Evolutionary conservation across 2,888 invertebrate species (phyloP), one percentile per base, ranked within the genome.

Genomic region (Hirtodrosophila duncani): DNA sequence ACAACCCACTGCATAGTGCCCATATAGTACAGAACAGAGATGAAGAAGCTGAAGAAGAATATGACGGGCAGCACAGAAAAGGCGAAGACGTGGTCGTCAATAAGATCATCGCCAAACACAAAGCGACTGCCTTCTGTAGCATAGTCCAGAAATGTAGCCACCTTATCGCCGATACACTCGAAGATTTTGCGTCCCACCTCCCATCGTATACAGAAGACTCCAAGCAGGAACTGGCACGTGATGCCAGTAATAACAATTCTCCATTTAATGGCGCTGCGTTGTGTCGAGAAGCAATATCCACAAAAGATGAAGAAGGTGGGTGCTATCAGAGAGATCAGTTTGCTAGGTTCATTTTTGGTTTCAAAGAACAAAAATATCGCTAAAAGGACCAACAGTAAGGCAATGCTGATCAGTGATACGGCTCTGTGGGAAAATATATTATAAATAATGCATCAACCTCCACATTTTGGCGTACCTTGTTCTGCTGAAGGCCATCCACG

Each of bases 31-130:
- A 98, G 87, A 0, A 98, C 91, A 71, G 96, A 94, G 16, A 98
- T 94, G 63, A 94, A 88, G 88, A 97, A 95, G 81, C 96, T 94
- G 86, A 99, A 94, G 90, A 98, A 98, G 88, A 95, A 95, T 42
- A 99, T 94, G 10, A 97, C 95, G 0, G 97, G 93, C 26, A 98
- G 89, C 84, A 96, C 96, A 84, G 92, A 90, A 84, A 98, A 98
- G 0, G 96, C 97, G 83, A 98, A 97, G 9, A 93, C 91, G 49
- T 88, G 87, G 0, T 86, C 82, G 9, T 84, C 80, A 5, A 94
- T 90, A 0, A 94, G 87, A 0, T 88, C 80, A 0, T 91, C 88
- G 0, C 96, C 95, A 80, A 94, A 99, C 0, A 97, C 94, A 83
- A 98, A 97, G 1, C 88, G 89, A 0, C 96, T 92, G 0, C 98